These are phyloP conservation scores for Cephus pulcher DNA, from an alignment of 2,888 invertebrate species.

Conservation along the genomic window DNA sequence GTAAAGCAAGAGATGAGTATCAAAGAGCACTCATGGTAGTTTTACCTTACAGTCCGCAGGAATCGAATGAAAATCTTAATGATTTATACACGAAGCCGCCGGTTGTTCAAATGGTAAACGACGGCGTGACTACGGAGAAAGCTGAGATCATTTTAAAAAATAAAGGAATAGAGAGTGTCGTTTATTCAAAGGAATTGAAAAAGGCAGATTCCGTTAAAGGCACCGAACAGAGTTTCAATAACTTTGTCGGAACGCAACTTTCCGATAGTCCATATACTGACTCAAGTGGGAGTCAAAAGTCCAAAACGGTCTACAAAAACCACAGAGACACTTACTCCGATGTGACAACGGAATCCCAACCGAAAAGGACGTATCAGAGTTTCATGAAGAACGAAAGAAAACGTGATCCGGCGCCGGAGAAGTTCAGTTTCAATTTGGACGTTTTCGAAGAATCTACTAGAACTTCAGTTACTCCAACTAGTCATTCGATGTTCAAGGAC, in stretches of 20 bases:
- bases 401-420: constrained; percentile 43
- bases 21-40: constrained; percentile 74
- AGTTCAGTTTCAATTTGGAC: constrained; percentile 52
- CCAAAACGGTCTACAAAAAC: constrained; percentile 35
- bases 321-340: constrained; percentile 48
- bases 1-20: constrained; percentile 62
- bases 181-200: constrained; percentile 17
- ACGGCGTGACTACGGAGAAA: constrained; percentile 22
- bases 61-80: constrained; percentile 70
- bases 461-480: neutral
- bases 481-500: constrained; percentile 7
- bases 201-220: constrained; percentile 26
- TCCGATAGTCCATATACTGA: neutral
- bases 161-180: constrained; percentile 7
- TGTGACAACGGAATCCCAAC: constrained; percentile 18
- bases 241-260: constrained; percentile 16
- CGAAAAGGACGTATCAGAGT: constrained; percentile 6
- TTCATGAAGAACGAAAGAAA: constrained; percentile 21
- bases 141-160: constrained; percentile 4
- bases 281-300: neutral
- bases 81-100: constrained; percentile 77
- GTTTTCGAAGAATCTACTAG: constrained; percentile 31
- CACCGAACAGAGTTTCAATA: constrained; percentile 21
- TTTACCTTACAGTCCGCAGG: constrained; percentile 73
- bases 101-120: constrained; percentile 71